A percentile compares a stretch with the other conserved stretches of the same genome.
These are phyloP conservation scores for Hyperoplus lanceolatus DNA, from an alignment of 2,797 vertebrate genomes.

Conservation along the genomic window DNA sequence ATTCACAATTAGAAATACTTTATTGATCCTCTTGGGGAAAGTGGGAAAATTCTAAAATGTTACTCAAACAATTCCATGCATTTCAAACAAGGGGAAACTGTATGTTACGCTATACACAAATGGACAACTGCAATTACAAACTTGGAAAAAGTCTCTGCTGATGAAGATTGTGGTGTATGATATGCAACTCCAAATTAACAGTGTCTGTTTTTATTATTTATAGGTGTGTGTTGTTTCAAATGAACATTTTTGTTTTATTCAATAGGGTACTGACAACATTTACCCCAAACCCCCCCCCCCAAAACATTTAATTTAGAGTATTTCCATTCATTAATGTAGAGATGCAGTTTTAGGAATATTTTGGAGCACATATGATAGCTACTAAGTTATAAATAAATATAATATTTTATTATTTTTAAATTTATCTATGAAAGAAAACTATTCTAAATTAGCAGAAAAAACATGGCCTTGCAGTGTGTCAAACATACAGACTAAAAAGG, in stretches of 20 bases:
- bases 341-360: too few species aligned
- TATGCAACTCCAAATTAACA: not conserved
- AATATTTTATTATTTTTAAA: not conserved
- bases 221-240: not conserved
- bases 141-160: not conserved
- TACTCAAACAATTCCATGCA: not conserved
- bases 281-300: too few species aligned
- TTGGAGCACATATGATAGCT: too few species aligned
- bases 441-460: not conserved
- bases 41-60: not conserved
- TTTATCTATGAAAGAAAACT: not conserved
- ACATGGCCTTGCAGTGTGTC: not conserved
- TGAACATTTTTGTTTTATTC: too few species aligned
- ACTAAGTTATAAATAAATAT: too few species aligned
- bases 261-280: too few species aligned
- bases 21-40: too few species aligned
- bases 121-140: not conserved
- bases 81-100: not conserved
- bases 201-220: too few species aligned
- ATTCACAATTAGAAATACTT: not conserved
- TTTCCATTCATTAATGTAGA: too few species aligned
- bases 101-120: too few species aligned
- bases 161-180: not conserved
- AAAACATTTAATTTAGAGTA: too few species aligned
- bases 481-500: not conserved